These are phyloP conservation scores for Bombus terrestris DNA, from an alignment of 1,140 invertebrate genomes.

Conservation along the genomic window DNA sequence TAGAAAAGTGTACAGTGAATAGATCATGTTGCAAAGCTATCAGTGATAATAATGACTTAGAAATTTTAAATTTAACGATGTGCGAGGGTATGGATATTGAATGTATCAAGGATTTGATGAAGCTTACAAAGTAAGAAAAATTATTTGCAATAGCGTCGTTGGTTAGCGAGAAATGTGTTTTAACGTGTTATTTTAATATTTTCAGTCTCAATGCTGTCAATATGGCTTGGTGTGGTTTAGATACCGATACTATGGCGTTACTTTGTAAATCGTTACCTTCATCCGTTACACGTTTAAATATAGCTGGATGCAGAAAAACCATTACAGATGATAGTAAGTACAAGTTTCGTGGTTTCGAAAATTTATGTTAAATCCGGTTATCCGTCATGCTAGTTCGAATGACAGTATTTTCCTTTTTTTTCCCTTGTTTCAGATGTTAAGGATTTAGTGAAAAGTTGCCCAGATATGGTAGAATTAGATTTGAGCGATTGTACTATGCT, in stretches of 20 bases:
- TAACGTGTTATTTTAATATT: neutral
- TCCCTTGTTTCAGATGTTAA: conserved; percentile 85
- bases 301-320: conserved; percentile 90
- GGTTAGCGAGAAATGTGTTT: neutral
- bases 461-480: conserved; percentile 91
- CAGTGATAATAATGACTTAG: conserved; percentile 86
- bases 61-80: conserved; percentile 90
- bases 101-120: conserved; percentile 85
- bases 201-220: conserved; percentile 89
- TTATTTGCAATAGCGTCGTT: conserved; percentile 19
- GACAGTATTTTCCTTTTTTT: neutral
- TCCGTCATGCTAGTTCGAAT: neutral
- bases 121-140: conserved; percentile 84
- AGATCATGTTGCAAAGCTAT: conserved; percentile 86
- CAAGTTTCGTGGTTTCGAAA: neutral
- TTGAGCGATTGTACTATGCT: conserved; percentile 92
- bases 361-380: neutral
- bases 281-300: conserved; percentile 88
- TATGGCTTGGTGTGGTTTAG: conserved; percentile 91
- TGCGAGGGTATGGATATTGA: conserved; percentile 85
- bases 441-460: conserved; percentile 86
- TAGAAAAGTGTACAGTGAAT: conserved; percentile 89
- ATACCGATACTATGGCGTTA: conserved; percentile 84
- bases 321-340: conserved; percentile 89
- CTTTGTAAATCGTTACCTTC: conserved; percentile 86